A percentile compares a stretch with the other conserved stretches of the same genome.
Evolutionary conservation across 2,888 invertebrate genomes (phyloP).

Genomic region (Strigamia maritima): DNA sequence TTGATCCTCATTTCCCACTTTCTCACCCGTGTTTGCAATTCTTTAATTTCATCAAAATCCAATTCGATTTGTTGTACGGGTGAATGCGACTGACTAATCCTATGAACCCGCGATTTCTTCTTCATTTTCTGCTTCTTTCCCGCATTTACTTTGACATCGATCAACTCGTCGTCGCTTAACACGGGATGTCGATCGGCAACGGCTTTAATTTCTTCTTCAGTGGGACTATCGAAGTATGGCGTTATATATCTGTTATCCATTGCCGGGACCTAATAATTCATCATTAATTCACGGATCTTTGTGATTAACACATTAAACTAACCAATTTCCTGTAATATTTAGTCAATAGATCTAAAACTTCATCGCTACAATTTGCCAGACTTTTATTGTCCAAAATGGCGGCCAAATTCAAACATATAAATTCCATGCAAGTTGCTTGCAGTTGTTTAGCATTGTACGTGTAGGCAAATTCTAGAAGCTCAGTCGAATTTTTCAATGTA

Average conservation of each 20-base stretch:
- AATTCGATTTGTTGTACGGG: background rate
- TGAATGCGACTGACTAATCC: background rate
- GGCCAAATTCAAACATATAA: conserved; percentile 70
- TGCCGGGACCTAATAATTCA: conserved; percentile 53
- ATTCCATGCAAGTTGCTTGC: conserved; percentile 70
- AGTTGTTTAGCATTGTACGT: conserved; percentile 72
- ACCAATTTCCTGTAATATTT: conserved; percentile 63
- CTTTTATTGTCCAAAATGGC: conserved; percentile 65
- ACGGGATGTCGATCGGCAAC: conserved; percentile 44
- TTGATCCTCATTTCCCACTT: conserved; percentile 40
- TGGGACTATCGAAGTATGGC: conserved; percentile 63
- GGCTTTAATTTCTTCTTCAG: conserved; percentile 56
- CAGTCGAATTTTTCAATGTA: conserved; percentile 70
- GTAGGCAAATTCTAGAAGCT: conserved; percentile 71
- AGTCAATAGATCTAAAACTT: conserved; percentile 64
- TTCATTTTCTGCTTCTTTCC: conserved; percentile 39
- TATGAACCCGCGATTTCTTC: conserved; percentile 37
- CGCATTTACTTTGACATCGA: background rate
- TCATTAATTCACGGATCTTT: background rate
- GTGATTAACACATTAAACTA: no score
- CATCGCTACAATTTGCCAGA: conserved; percentile 51
- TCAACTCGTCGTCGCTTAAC: conserved; percentile 22
- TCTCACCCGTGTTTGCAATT: conserved; percentile 19
- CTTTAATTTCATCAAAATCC: conserved; percentile 37
- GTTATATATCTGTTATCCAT: conserved; percentile 66